A percentile compares a stretch with the other conserved stretches of the same genome.
These are phyloP conservation scores for Barnardius zonarius DNA, from an alignment of 2,113 vertebrate species.

Conservation along the genomic window DNA sequence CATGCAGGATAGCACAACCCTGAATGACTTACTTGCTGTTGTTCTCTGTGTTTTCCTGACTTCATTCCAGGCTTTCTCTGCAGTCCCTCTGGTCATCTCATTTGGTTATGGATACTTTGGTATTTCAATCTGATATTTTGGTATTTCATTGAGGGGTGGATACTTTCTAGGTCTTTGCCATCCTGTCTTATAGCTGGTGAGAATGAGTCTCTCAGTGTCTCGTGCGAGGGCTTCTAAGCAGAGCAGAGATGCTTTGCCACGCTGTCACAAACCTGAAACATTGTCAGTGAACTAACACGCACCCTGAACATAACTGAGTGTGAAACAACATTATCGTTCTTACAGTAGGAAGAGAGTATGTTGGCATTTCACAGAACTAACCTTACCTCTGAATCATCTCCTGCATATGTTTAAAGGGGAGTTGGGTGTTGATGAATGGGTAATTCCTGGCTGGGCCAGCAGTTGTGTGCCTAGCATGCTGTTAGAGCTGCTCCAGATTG, in stretches of 20 bases:
- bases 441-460: background rate
- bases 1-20: background rate
- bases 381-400: background rate
- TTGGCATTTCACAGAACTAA: background rate
- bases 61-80: background rate
- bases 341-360: background rate
- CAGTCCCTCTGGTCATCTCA: background rate
- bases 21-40: background rate
- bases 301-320: background rate
- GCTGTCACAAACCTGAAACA: background rate
- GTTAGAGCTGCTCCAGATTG: background rate
- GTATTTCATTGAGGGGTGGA: background rate
- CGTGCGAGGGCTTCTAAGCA: background rate
- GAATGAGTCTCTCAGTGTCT: background rate
- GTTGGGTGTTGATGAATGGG: background rate
- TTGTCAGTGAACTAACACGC: background rate
- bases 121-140: background rate
- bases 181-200: background rate
- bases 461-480: background rate
- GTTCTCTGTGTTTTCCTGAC: background rate
- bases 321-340: fast-evolving
- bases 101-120: fast-evolving
- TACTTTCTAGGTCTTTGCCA: background rate
- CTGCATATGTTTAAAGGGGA: background rate
- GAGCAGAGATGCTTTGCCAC: background rate